Conservation (phyloP, 2,797 vertebrate species). For the Platalea minor region DNA sequence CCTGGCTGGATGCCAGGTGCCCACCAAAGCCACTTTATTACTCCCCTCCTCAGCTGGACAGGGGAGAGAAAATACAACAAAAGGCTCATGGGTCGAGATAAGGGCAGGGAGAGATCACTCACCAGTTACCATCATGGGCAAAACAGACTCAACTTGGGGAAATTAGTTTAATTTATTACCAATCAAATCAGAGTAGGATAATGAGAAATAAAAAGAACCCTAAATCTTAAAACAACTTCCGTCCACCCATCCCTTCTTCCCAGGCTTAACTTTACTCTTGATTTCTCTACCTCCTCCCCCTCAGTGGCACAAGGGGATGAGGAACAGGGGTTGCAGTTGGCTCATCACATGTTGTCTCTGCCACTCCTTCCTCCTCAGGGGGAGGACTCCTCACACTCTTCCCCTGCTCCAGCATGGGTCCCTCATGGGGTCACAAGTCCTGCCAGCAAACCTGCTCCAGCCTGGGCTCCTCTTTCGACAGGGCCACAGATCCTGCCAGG, state of each 20-base stretch:
- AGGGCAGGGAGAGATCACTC: background rate
- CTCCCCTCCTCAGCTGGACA: background rate
- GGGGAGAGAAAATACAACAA: background rate
- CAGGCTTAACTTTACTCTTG: background rate
- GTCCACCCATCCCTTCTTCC: background rate
- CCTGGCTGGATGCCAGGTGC: background rate
- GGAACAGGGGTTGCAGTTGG: background rate
- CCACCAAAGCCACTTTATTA: background rate
- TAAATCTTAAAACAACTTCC: background rate
- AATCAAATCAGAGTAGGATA: background rate
- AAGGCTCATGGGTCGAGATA: background rate
- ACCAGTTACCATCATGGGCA: background rate
- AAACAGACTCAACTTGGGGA: background rate
- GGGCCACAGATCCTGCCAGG: no score
- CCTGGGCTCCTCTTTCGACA: no score
- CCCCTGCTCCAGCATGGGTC: no score
- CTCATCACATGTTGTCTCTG: background rate
- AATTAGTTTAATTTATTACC: background rate
- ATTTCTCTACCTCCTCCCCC: background rate
- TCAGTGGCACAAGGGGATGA: fast-evolving
- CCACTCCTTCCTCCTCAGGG: background rate
- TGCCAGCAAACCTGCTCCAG: no score
- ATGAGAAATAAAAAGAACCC: background rate
- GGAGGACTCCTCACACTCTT: background rate
- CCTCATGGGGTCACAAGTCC: no score